These are phyloP conservation scores for Uropsilus gracilis DNA, from an alignment of 2,113 vertebrate genomes.

Conservation along the genomic window DNA sequence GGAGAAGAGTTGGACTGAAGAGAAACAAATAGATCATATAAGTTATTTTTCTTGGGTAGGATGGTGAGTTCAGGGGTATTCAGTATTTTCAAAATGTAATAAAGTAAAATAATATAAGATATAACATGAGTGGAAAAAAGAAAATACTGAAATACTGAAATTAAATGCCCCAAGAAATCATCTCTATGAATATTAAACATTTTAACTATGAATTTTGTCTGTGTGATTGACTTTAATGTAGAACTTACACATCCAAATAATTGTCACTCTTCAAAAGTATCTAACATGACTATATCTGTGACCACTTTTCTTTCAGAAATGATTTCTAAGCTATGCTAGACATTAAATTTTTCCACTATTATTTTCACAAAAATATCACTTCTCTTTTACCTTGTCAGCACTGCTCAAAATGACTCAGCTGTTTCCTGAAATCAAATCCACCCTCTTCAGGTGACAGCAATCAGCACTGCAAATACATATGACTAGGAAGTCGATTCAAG, in stretches of 20 bases:
- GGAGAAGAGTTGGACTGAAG: not conserved
- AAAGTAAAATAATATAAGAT: not conserved
- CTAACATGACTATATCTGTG: not conserved
- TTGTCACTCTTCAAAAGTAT: not conserved
- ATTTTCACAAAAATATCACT: not conserved
- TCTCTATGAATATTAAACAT: not conserved
- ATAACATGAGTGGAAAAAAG: not conserved
- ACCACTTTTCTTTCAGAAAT: not conserved
- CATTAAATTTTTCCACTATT: not conserved
- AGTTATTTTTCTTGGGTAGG: not conserved
- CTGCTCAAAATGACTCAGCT: not conserved
- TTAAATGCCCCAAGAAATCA: not conserved
- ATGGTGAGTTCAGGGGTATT: not conserved
- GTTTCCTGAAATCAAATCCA: conserved; percentile 12
- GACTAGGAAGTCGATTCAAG: not conserved
- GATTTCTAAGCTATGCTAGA: not conserved
- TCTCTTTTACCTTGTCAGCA: not conserved
- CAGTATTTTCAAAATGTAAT: conserved; percentile 20
- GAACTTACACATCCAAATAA: conserved; percentile 10
- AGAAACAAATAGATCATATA: not conserved
- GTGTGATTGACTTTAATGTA: not conserved
- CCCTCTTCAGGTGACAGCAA: not conserved
- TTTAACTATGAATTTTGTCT: conserved; percentile 12
- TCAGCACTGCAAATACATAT: not conserved
- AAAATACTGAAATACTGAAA: not conserved